These are phyloP conservation scores for Lysandra coridon DNA, from an alignment of 2,888 invertebrate species.

Conservation along the genomic window DNA sequence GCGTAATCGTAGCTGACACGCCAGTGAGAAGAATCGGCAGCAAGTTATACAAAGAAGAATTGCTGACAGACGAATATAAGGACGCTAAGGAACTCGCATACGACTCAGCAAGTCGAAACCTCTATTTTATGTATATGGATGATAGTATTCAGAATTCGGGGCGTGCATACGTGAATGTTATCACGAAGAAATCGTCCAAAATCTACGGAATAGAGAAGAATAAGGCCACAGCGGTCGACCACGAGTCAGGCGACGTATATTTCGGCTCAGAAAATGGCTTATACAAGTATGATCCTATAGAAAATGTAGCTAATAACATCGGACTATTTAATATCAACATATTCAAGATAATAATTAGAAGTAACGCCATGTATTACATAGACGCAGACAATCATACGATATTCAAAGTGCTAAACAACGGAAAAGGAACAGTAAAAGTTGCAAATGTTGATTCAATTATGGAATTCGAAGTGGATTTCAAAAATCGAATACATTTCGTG, in stretches of 20 bases:
- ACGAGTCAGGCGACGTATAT: conserved; percentile 64
- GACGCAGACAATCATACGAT: conserved; percentile 69
- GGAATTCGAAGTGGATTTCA: conserved; percentile 64
- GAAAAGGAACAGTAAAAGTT: conserved; percentile 50
- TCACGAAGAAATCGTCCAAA: conserved; percentile 59
- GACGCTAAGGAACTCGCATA: conserved; percentile 65
- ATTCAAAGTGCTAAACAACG: conserved; percentile 60
- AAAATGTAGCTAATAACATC: conserved; percentile 56
- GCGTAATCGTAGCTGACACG: conserved; percentile 55
- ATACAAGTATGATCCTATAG: conserved; percentile 62
- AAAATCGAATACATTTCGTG: conserved; percentile 62
- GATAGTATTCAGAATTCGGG: conserved; percentile 63
- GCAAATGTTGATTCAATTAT: conserved; percentile 61
- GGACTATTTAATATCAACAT: conserved; percentile 69
- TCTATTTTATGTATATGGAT: conserved; percentile 74
- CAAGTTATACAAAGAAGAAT: conserved; percentile 61
- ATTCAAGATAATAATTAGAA: conserved; percentile 63
- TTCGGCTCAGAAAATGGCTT: conserved; percentile 70
- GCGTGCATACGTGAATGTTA: conserved; percentile 60
- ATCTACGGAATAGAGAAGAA: conserved; percentile 62
- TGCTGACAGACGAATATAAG: conserved; percentile 56
- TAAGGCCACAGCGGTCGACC: conserved; percentile 66
- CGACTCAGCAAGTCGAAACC: conserved; percentile 65
- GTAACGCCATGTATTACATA: conserved; percentile 64
- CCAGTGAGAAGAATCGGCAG: conserved; percentile 61